Conservation (phyloP, 1,140 invertebrate genomes). For the Venustaconcha ellipsiformis region DNA sequence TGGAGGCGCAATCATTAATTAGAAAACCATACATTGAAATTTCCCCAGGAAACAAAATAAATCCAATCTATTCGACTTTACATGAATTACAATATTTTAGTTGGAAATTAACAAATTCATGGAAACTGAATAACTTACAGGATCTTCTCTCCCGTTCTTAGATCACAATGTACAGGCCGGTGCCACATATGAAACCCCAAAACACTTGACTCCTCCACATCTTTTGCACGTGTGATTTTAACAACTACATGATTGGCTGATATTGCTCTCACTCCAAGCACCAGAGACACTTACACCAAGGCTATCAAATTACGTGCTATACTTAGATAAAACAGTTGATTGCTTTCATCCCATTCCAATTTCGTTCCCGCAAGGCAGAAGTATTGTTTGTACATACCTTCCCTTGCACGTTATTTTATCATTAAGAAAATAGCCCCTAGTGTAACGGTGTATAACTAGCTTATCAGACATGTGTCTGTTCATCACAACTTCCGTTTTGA, state of each 20-base stretch:
- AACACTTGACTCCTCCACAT: slow-evolving; percentile 3
- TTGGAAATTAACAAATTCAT: slow-evolving; percentile 27
- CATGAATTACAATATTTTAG: slow-evolving; percentile 31
- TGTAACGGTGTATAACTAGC: background rate
- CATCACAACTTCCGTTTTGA: background rate
- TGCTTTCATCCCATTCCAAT: slow-evolving; percentile 10
- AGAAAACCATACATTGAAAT: too few relatives aligned
- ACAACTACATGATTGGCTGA: slow-evolving; percentile 2
- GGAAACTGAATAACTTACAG: slow-evolving; percentile 28
- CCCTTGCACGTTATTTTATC: slow-evolving; percentile 9
- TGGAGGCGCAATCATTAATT: too few relatives aligned
- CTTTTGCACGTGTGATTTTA: background rate
- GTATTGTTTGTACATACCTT: slow-evolving; percentile 13
- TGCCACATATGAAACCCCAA: slow-evolving; percentile 21
- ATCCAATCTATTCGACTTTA: background rate
- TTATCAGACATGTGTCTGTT: slow-evolving; percentile 6
- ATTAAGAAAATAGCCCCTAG: slow-evolving; percentile 16
- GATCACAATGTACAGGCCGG: slow-evolving; percentile 23
- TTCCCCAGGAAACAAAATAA: too few relatives aligned
- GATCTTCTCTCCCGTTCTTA: slow-evolving; percentile 38
- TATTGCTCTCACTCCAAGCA: slow-evolving; percentile 8
- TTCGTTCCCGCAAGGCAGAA: background rate
- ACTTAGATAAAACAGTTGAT: background rate
- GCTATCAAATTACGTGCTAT: background rate
- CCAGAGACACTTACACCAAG: slow-evolving; percentile 15